Evolutionary conservation across 2,797 vertebrate genomes (phyloP), one percentile per base, ranked within the genome.

Genomic region (Xenops minutus): DNA sequence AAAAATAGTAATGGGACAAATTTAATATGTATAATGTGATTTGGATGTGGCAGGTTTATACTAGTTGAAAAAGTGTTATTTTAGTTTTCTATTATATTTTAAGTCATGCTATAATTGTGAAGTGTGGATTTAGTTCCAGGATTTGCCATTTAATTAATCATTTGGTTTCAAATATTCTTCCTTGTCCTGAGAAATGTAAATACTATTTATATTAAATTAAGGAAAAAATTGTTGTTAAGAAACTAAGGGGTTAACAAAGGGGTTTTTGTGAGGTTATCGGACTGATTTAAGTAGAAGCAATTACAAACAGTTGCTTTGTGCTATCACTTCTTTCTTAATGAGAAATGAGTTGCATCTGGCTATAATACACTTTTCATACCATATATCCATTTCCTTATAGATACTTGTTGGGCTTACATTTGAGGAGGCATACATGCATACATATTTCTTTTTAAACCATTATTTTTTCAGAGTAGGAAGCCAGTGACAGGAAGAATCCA

Each of bases 31-130:
- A 36, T 20, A 93, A 63, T 56, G 77, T 76, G 93, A 52, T 93
- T 93, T 92, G 59, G 34, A 84, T 51, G 51, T 89, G 77, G 56
- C 87, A 92, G 41, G 67, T 94, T 93, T 82, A 41, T 85, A 27
- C 52, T 61, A 27, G 16, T 94, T 89, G 76, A 95, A 94, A 93
- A 55, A 69, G 14, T 67, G 41, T 91, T 10, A 24, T 85, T 96
- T 92, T 79, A 69, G 34, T 74, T 91, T 95, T 79, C 69, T 76
- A 81, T 43, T 77, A n/a, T 69, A 52, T 93, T 95, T 93, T 91
- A 87, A 93, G 52, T 63, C 56, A 72, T 56, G 10, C 46, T 88
- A 5, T 88, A 86, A 80, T 39, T 88, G 85, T 76, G 29, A 91
- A 59, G 26, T 46, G 18, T 77, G 52, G 58, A 74, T 75, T 89